A percentile compares a stretch with the other conserved stretches of the same genome.
Conservation (phyloP, 2,797 vertebrate genomes). For the Gymnoscopelus microlampas region DNA sequence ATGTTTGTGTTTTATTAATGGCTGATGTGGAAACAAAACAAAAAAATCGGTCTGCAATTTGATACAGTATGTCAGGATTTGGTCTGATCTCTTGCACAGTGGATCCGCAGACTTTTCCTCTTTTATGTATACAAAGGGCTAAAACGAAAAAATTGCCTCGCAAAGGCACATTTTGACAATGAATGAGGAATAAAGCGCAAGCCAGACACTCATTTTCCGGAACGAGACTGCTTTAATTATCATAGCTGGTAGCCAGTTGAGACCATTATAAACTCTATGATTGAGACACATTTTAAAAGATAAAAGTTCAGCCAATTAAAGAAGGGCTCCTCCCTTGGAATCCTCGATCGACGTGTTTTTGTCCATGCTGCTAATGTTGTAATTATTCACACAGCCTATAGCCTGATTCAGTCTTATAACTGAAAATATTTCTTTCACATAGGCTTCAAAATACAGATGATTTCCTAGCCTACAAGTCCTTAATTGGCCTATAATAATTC, state of each 20-base stretch:
- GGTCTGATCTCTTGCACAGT: constrained; percentile 17
- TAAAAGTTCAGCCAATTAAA: constrained; percentile 68
- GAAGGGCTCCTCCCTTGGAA: constrained; percentile 62
- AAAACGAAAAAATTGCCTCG: background rate
- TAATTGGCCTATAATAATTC: no score
- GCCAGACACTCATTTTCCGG: constrained; percentile 9
- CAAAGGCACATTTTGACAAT: constrained; percentile 1
- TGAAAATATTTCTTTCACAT: no score
- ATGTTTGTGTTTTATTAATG: background rate
- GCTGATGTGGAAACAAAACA: constrained; percentile 1
- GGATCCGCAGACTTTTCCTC: constrained; percentile 12
- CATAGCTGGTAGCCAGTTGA: background rate
- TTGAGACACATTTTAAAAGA: constrained; percentile 16
- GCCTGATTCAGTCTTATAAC: no score
- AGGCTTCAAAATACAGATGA: no score
- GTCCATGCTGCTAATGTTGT: background rate
- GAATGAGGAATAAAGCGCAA: background rate
- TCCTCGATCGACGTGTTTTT: background rate
- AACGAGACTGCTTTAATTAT: constrained; percentile 2
- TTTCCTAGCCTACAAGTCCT: no score
- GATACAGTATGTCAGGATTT: constrained; percentile 59
- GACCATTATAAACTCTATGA: background rate
- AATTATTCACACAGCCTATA: background rate
- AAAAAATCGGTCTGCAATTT: constrained; percentile 10
- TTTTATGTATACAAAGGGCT: background rate